Conservation (phyloP, 2,113 vertebrate species). For the Corvus hawaiiensis region DNA sequence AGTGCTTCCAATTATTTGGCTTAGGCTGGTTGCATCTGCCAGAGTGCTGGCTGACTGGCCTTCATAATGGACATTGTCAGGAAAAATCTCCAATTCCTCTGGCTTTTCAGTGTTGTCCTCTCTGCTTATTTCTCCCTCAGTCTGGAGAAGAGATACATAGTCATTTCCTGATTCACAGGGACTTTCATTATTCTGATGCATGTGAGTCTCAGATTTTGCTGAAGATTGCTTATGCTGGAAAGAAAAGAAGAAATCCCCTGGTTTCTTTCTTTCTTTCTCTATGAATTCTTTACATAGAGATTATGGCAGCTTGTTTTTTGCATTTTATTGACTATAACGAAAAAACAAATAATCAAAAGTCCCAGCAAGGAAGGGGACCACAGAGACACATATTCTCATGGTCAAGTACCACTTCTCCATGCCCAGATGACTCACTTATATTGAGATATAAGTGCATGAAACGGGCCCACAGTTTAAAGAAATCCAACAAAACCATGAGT, state of each 20-base stretch:
- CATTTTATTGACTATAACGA: neutral
- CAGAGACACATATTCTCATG: neutral
- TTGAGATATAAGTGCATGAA: neutral
- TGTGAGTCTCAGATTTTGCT: neutral
- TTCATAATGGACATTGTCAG: neutral
- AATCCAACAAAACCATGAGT: neutral
- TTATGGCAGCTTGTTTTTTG: neutral
- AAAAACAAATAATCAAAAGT: neutral
- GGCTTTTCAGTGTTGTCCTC: neutral
- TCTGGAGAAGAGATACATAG: neutral
- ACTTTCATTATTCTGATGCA: neutral
- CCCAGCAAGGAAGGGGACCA: neutral
- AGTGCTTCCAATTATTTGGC: slow-evolving; percentile 33
- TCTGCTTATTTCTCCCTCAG: neutral
- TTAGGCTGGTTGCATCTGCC: neutral
- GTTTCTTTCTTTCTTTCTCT: neutral
- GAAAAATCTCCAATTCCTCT: neutral
- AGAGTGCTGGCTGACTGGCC: neutral
- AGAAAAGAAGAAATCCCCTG: neutral
- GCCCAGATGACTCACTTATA: neutral
- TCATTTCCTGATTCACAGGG: neutral
- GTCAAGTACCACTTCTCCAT: neutral
- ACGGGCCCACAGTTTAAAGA: neutral
- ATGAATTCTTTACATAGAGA: neutral
- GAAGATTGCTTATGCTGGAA: neutral